These are phyloP conservation scores for Pterocles orientalis DNA, from an alignment of 2,113 vertebrate genomes.

Conservation along the genomic window DNA sequence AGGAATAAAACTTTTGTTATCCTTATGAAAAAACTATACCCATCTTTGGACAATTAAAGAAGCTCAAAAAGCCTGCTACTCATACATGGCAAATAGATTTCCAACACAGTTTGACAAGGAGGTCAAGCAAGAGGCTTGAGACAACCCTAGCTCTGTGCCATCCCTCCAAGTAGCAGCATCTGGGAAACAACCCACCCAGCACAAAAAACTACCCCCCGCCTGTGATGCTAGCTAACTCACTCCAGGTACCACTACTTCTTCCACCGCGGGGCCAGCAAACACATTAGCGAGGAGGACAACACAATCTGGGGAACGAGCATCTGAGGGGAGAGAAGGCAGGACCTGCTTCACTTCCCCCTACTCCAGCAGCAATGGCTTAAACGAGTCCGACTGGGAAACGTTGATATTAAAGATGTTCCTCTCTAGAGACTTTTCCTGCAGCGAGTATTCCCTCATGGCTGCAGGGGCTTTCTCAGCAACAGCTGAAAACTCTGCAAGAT, in stretches of 20 bases:
- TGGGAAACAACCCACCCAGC: background rate
- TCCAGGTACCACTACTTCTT: background rate
- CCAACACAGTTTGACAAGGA: background rate
- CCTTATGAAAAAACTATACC: background rate
- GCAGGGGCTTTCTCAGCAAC: background rate
- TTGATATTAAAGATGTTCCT: background rate
- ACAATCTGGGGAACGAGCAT: background rate
- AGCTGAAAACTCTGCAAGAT: background rate
- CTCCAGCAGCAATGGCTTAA: background rate
- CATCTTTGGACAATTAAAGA: background rate
- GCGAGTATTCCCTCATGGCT: background rate
- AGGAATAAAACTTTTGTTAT: background rate
- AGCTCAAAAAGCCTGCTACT: background rate
- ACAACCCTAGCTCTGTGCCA: rapidly evolving
- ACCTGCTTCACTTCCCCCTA: background rate
- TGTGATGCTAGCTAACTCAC: rapidly evolving
- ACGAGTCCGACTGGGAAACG: background rate
- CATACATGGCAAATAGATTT: background rate
- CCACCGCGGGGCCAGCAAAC: background rate
- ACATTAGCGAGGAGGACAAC: rapidly evolving
- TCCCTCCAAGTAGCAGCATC: background rate
- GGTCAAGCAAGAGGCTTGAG: background rate
- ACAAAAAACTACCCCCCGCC: background rate
- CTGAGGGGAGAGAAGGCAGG: background rate
- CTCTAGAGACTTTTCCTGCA: background rate